Base-by-base conservation (phyloP, 2,888 invertebrate genomes). In the Stratiomys singularior region DNA sequence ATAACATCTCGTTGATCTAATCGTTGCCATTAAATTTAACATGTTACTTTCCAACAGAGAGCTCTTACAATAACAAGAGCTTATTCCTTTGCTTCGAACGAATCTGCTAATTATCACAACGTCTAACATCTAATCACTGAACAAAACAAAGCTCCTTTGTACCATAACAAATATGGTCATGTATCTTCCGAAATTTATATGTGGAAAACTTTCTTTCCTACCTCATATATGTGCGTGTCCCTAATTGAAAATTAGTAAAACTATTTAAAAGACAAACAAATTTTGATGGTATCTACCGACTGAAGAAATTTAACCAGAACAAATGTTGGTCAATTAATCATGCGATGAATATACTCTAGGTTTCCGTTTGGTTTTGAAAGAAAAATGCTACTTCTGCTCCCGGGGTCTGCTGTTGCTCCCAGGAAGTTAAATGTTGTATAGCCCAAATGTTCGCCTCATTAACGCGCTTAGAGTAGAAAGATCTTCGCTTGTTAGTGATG, bases 381-480 rank as follows among this genome's bases (percentile, higher is more conserved):
- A 60, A 52, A 52, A 1, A 60, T 60, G 3, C 60, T 23, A 60
- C 60, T 60, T 60, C 60, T 60, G 60, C 25, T 60, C 60, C 60
- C 60, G 60, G 52, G 52, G 60, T 60, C 60, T 13, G 60, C 21
- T 52, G 37, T 52, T 52, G 25, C 60, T 13, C 23, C 60, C 60
- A 60, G 60, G 60, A 60, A 60, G 60, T 60, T 18, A 69, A 69
- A 69, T n/a, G 47, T 47, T 21, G 47, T 74, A 37, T 5, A 37
- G 46, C 46, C 37, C 58, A 67, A 74, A 64, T 79, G 74, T 58
- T 58, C 67, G 78, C 67, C 72, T 77, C 77, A 79, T 76, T 79
- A 76, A 63, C 76, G 44, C 37, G 21, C 44, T 37, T n/a, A 15
- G 37, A 21, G 9, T n/a, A n/a, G 21, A 60, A 23, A 60, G 23